Percentiles rank a stretch among this genome's conserved stretches.
Conservation (phyloP, 2,888 invertebrate genomes). For the Pachycephus smyrnensis region DNA sequence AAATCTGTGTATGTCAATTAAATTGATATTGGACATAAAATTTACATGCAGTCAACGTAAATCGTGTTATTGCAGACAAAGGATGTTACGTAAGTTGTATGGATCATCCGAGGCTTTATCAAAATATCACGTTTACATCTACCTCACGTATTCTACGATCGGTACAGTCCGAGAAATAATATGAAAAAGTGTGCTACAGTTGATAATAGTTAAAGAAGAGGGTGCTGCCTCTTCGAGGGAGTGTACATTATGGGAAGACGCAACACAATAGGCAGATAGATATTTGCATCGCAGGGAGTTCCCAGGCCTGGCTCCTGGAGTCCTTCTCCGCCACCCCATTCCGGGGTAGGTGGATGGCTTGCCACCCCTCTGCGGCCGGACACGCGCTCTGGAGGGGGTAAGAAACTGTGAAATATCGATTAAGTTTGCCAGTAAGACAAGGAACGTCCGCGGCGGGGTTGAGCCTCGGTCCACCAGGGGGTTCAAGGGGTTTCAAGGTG, state of each 20-base stretch:
- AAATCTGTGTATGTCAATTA: neutral
- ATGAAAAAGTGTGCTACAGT: neutral
- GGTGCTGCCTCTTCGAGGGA: conserved; percentile 20
- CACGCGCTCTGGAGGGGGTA: conserved; percentile 60
- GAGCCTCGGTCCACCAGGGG: conserved; percentile 26
- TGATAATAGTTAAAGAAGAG: conserved; percentile 15
- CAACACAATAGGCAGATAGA: conserved; percentile 63
- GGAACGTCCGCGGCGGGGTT: conserved; percentile 64
- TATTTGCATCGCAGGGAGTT: conserved; percentile 58
- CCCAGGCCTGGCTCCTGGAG: conserved; percentile 11
- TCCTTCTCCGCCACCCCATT: conserved; percentile 6
- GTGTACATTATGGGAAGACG: conserved; percentile 58
- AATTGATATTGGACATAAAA: neutral
- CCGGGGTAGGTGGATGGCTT: conserved; percentile 1
- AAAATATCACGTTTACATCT: neutral
- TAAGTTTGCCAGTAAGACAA: conserved; percentile 68
- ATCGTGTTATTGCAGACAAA: neutral
- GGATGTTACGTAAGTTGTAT: neutral
- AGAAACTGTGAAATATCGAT: conserved; percentile 68
- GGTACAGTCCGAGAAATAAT: conserved; percentile 10
- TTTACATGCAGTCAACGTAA: neutral
- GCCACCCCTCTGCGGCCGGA: conserved; percentile 55
- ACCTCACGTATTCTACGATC: neutral
- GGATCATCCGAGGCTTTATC: neutral
- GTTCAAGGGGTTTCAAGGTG: conserved; percentile 27